These are phyloP conservation scores for Palythoa caribaeorum DNA, from an alignment of 92 coral and sea anemone species.

Conservation along the genomic window DNA sequence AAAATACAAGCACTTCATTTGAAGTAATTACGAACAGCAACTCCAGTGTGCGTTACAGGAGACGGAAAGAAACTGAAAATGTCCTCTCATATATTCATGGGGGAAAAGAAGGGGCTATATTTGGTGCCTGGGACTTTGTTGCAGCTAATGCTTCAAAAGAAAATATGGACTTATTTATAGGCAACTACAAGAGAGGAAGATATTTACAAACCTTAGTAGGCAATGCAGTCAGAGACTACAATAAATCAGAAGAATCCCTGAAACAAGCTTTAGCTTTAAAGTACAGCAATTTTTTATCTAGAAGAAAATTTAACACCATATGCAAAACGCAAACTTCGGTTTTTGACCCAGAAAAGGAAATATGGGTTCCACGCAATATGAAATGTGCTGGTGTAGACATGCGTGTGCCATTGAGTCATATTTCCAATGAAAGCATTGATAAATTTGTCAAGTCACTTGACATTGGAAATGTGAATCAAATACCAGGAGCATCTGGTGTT, in stretches of 20 bases:
- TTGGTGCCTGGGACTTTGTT: constrained; percentile 83
- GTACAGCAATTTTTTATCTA: constrained; percentile 54
- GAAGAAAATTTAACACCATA: constrained; percentile 44
- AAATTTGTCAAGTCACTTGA: constrained; percentile 8
- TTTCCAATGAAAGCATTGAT: constrained; percentile 9
- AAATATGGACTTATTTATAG: constrained; percentile 57
- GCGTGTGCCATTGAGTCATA: constrained; percentile 4
- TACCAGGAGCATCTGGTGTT: background rate
- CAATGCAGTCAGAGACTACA: constrained; percentile 55
- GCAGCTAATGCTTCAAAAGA: constrained; percentile 60
- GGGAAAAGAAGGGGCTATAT: constrained; percentile 60
- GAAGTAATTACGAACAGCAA: constrained; percentile 46
- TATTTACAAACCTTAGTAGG: constrained; percentile 76
- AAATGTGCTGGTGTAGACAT: constrained; percentile 23
- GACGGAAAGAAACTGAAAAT: constrained; percentile 20
- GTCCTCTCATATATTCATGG: constrained; percentile 65
- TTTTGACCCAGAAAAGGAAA: constrained; percentile 16
- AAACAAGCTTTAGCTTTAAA: constrained; percentile 73
- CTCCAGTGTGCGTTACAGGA: background rate
- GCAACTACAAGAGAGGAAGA: constrained; percentile 63
- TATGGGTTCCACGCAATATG: constrained; percentile 8
- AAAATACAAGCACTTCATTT: constrained; percentile 46
- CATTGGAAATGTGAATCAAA: constrained; percentile 15
- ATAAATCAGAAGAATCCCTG: constrained; percentile 63
- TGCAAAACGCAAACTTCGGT: constrained; percentile 24